Evolutionary conservation across 2,797 vertebrate species (phyloP).

Genomic region (Sciurus vulgaris): DNA sequence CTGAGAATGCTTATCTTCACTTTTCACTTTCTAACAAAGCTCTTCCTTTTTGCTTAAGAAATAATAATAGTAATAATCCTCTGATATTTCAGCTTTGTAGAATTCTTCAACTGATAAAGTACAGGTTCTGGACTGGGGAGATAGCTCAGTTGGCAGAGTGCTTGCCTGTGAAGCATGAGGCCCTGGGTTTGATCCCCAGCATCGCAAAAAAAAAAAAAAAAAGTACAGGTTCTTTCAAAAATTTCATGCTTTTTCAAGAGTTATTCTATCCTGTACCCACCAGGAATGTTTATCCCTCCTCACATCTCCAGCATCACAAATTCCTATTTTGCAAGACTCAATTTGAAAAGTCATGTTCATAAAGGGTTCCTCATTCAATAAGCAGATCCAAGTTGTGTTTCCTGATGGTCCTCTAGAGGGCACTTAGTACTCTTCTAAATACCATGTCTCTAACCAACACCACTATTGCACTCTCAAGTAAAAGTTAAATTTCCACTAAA

Average conservation of each 20-base stretch:
- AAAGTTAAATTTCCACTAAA: not conserved
- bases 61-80: not conserved
- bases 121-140: not conserved
- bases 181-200: too few relatives aligned
- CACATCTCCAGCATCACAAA: not conserved
- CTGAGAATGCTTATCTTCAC: not conserved
- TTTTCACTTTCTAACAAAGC: not conserved
- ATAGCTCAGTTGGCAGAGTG: too few relatives aligned
- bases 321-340: not conserved
- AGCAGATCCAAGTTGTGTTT: not conserved
- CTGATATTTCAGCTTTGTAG: conserved; percentile 7
- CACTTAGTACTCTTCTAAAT: not conserved
- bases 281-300: conserved; percentile 3
- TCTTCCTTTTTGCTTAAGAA: not conserved
- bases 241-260: conserved; percentile 22
- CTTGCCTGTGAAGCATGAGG: too few relatives aligned
- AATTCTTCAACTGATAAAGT: conserved; percentile 14
- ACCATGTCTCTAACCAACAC: not conserved
- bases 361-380: not conserved
- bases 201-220: not conserved
- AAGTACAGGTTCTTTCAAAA: not conserved
- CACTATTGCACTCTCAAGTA: not conserved
- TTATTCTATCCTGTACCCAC: not conserved
- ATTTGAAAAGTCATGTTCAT: not conserved
- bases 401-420: conserved; percentile 12